A percentile compares a stretch with the other conserved stretches of the same genome.
phyloP scores from a whole-genome alignment of 2,888 invertebrate genomes.

The Agrochola macilenta region DNA sequence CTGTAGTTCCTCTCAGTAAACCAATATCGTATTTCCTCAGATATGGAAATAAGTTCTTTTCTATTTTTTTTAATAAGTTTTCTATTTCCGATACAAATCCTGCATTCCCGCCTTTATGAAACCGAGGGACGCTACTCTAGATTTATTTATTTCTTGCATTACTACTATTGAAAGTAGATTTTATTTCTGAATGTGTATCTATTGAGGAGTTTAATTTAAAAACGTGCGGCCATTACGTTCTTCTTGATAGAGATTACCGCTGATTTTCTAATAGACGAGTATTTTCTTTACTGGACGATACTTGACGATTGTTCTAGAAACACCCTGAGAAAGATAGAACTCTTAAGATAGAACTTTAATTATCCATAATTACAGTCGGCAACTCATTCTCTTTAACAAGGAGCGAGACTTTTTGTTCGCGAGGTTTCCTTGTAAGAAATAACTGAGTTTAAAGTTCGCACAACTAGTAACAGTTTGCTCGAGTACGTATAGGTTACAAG shows the following conservation, averaged over 20 bases:
- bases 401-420: constrained; percentile 26
- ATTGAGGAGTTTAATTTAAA: background rate
- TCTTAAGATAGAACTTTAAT: constrained; percentile 25
- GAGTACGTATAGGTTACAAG: constrained; percentile 21
- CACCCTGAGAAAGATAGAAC: background rate
- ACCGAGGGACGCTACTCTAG: background rate
- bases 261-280: background rate
- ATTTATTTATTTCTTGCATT: background rate
- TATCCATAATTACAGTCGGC: constrained; percentile 25
- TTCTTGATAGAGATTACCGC: background rate
- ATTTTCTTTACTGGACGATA: background rate
- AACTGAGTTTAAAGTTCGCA: constrained; percentile 47
- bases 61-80: background rate
- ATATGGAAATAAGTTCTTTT: constrained; percentile 30
- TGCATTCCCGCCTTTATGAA: constrained; percentile 11
- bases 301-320: background rate
- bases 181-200: constrained; percentile 9
- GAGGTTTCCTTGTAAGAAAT: constrained; percentile 39
- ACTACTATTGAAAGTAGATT: constrained; percentile 4
- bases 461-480: constrained; percentile 18
- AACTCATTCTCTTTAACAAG: constrained; percentile 15
- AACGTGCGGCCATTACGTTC: background rate
- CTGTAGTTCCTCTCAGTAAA: background rate
- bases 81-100: constrained; percentile 28
- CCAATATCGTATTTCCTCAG: constrained; percentile 30